phyloP scores from a whole-genome alignment of 2,113 vertebrate species.

The Halichoerus grypus region DNA sequence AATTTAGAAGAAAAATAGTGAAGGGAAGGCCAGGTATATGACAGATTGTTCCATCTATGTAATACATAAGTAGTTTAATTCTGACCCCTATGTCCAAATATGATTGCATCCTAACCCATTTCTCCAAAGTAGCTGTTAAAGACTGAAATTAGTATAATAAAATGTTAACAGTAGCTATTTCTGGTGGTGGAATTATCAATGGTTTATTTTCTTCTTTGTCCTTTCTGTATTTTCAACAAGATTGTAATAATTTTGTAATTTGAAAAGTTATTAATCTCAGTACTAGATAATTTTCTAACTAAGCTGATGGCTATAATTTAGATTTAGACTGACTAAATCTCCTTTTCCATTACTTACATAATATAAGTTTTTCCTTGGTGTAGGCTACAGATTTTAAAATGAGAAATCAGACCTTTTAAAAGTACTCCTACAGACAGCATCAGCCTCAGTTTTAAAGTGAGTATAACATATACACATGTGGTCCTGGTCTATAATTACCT shows the following conservation, averaged over 20 bases:
- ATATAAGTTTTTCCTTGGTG: neutral
- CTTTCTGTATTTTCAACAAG: conserved; percentile 30
- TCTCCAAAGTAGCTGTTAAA: conserved; percentile 43
- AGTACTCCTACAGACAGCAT: neutral
- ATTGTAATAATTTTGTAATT: neutral
- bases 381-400: conserved; percentile 9
- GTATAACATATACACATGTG: neutral
- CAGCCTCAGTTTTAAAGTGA: neutral
- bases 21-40: neutral
- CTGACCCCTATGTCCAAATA: neutral
- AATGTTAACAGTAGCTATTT: conserved; percentile 51
- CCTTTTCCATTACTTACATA: neutral
- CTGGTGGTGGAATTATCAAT: conserved; percentile 26
- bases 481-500: neutral
- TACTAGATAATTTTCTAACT: conserved; percentile 17
- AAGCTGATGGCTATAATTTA: neutral
- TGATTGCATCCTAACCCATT: neutral
- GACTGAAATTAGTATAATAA: conserved; percentile 42
- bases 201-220: conserved; percentile 3
- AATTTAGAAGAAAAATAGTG: conserved; percentile 49
- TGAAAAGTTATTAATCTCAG: conserved; percentile 17
- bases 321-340: neutral
- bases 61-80: conserved; percentile 46
- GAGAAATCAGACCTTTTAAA: conserved; percentile 57
- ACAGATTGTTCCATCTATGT: neutral